Percentiles rank a stretch among this genome's conserved stretches.
Conservation (phyloP, 2,797 vertebrate species). For the Chrysocyon brachyurus region DNA sequence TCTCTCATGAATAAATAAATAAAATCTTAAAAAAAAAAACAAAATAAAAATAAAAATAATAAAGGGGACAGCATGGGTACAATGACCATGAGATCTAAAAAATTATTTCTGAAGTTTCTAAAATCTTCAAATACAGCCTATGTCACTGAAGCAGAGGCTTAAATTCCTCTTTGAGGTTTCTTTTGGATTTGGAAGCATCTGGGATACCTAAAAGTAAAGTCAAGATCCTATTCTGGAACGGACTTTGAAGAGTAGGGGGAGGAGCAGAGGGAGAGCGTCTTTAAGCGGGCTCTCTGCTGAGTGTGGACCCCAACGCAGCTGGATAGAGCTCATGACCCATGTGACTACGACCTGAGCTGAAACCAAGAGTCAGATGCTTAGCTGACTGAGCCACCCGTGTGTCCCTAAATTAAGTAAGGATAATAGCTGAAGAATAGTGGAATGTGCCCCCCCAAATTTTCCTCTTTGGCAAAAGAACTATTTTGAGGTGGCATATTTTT, state of each 20-base stretch:
- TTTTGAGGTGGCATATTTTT: slow-evolving; percentile 5
- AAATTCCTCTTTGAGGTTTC: slow-evolving; percentile 36
- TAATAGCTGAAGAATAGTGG: not conserved
- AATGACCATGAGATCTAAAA: slow-evolving; percentile 32
- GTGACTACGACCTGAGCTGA: not conserved
- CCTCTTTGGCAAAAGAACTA: not conserved
- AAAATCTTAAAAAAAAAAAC: no score
- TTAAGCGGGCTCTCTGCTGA: not conserved
- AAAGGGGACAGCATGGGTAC: not conserved
- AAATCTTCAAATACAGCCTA: slow-evolving; percentile 43
- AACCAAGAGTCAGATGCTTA: not conserved
- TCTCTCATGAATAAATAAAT: no score
- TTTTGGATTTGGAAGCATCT: slow-evolving; percentile 32
- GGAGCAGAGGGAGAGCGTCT: not conserved
- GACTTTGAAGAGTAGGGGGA: not conserved
- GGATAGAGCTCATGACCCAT: not conserved
- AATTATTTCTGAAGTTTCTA: not conserved
- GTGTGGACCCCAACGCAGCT: not conserved
- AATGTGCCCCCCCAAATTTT: not conserved
- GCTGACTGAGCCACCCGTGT: not conserved
- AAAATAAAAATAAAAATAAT: no score
- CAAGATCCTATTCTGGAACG: not conserved
- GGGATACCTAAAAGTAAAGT: not conserved
- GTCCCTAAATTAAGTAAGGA: not conserved
- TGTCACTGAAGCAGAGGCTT: not conserved